Conservation (phyloP, 35 echinoderm and acorn worm genomes). For the Apostichopus japonicus region DNA sequence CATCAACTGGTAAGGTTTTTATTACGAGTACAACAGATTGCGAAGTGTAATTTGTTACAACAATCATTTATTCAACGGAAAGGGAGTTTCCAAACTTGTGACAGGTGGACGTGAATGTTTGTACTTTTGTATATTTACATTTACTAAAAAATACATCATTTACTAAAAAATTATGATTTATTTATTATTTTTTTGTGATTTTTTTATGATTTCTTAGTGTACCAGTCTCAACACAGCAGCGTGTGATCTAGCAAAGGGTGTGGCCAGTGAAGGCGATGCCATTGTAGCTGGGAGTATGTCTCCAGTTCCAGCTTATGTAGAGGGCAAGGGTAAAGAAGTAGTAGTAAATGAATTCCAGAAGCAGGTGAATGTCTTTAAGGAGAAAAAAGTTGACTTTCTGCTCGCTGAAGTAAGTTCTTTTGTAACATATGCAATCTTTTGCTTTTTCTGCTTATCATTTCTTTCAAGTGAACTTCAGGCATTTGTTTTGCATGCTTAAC, state of each 20-base stretch:
- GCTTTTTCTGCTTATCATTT: not conserved
- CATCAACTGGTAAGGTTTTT: too few relatives aligned
- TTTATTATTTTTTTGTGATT: not conserved
- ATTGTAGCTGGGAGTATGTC: slow-evolving; percentile 81
- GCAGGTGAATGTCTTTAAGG: slow-evolving; percentile 64
- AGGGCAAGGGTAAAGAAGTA: slow-evolving; percentile 71
- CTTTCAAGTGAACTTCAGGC: not conserved
- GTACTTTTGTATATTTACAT: not conserved
- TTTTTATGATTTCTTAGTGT: slow-evolving; percentile 59
- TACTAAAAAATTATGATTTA: not conserved
- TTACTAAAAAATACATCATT: not conserved
- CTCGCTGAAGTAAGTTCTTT: slow-evolving; percentile 74
- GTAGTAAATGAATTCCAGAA: slow-evolving; percentile 68
- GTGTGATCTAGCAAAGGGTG: slow-evolving; percentile 77
- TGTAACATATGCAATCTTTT: not conserved
- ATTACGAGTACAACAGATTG: not conserved
- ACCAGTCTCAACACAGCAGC: slow-evolving; percentile 68
- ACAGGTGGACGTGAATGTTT: not conserved
- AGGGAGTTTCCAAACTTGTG: not conserved
- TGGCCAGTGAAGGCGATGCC: slow-evolving; percentile 80
- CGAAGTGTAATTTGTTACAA: not conserved
- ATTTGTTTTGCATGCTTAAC: not conserved
- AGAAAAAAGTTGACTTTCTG: slow-evolving; percentile 87
- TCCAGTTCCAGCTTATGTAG: slow-evolving; percentile 52
- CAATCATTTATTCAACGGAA: not conserved